These are phyloP conservation scores for Dromius quadrimaculatus DNA, from an alignment of 2,888 invertebrate genomes.

Conservation along the genomic window DNA sequence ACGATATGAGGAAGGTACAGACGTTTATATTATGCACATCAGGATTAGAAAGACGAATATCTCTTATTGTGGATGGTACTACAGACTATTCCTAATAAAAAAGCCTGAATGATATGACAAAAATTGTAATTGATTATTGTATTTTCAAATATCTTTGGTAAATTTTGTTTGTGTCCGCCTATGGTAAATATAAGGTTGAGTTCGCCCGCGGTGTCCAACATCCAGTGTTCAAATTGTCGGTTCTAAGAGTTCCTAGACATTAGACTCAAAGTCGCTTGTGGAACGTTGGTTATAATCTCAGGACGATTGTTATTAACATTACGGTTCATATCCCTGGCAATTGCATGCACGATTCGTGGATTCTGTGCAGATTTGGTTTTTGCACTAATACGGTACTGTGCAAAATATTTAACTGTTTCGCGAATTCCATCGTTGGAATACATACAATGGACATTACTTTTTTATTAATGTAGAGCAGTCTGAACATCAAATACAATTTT, in stretches of 20 bases:
- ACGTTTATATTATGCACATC: too few relatives aligned
- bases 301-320: conserved; percentile 51
- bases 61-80: too few relatives aligned
- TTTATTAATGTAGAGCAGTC: too few relatives aligned
- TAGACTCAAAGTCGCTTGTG: conserved; percentile 16
- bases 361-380: conserved; percentile 18
- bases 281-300: conserved; percentile 35
- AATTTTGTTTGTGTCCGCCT: not conserved
- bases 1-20: too few relatives aligned
- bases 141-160: too few relatives aligned
- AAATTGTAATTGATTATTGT: too few relatives aligned
- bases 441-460: too few relatives aligned
- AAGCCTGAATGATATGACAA: too few relatives aligned
- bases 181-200: conserved; percentile 32
- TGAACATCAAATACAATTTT: too few relatives aligned
- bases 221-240: conserved; percentile 7
- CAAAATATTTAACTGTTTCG: conserved; percentile 33
- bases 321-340: conserved; percentile 45
- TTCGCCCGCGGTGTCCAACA: conserved; percentile 25
- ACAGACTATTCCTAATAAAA: too few relatives aligned
- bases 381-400: not conserved
- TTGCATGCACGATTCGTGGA: conserved; percentile 34
- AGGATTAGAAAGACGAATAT: too few relatives aligned
- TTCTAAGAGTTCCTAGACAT: conserved; percentile 4
- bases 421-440: conserved; percentile 12